A percentile compares a stretch with the other conserved stretches of the same genome.
These are phyloP conservation scores for Gadus chalcogrammus DNA, from an alignment of 2,113 vertebrate genomes.

Conservation along the genomic window DNA sequence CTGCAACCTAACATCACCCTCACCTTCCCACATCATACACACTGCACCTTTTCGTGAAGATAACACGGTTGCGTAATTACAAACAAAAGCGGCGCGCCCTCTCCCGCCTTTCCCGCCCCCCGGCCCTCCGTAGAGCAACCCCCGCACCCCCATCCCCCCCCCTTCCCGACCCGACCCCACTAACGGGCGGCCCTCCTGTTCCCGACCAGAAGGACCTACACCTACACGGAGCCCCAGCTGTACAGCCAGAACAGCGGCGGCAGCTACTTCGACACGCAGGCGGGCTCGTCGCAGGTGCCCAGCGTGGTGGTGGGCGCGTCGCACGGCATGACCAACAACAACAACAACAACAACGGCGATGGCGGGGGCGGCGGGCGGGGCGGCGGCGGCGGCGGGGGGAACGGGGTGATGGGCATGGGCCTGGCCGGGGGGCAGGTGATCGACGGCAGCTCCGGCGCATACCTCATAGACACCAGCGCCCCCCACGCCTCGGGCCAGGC, in stretches of 20 bases:
- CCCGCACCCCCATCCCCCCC: no score
- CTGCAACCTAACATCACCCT: no score
- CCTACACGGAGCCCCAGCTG: slow-evolving; percentile 91
- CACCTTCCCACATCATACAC: no score
- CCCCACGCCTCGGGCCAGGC: slow-evolving; percentile 88
- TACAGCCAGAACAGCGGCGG: slow-evolving; percentile 88
- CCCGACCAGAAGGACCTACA: slow-evolving; percentile 83
- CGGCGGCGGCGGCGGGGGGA: slow-evolving; percentile 75
- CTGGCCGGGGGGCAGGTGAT: slow-evolving; percentile 80
- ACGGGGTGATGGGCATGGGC: slow-evolving; percentile 83
- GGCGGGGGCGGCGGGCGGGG: slow-evolving; percentile 75
- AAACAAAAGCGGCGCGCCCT: no score
- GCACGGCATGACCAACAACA: slow-evolving; percentile 91
- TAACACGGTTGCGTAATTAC: no score
- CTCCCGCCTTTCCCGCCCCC: no score
- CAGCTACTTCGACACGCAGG: slow-evolving; percentile 90
- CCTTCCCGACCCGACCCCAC: no score
- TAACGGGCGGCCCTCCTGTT: not conserved
- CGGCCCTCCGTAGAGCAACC: no score
- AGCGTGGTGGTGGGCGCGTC: slow-evolving; percentile 80
- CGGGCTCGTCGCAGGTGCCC: slow-evolving; percentile 86
- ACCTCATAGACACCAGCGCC: slow-evolving; percentile 76
- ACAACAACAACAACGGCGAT: slow-evolving; percentile 48
- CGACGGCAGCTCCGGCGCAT: slow-evolving; percentile 77
- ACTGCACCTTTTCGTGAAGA: no score